Evolutionary conservation across 2,888 invertebrate species (phyloP).

Genomic region (Diaphora mendica): DNA sequence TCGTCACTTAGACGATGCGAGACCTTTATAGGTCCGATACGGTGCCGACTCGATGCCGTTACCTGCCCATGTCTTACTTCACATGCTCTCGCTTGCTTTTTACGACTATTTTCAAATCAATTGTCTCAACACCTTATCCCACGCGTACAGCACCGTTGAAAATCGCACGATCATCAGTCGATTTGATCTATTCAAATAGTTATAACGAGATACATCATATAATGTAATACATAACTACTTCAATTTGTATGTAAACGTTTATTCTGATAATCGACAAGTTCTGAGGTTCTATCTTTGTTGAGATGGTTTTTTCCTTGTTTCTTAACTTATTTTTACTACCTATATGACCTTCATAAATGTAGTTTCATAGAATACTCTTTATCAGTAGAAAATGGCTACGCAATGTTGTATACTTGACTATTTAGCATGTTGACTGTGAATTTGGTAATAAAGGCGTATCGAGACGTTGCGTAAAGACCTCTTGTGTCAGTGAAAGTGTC

Average conservation of each 20-base stretch:
- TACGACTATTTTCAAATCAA: conserved; percentile 58
- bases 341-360: neutral
- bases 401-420: conserved; percentile 26
- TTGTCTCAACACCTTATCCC: conserved; percentile 53
- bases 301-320: neutral
- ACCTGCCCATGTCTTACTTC: conserved; percentile 59
- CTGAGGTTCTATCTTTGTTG: neutral
- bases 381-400: conserved; percentile 23
- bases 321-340: neutral
- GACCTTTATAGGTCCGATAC: conserved; percentile 39
- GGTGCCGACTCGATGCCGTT: conserved; percentile 41
- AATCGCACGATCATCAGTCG: conserved; percentile 36
- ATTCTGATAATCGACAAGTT: neutral
- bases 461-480: conserved; percentile 60
- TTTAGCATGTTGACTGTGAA: conserved; percentile 47
- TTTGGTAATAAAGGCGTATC: conserved; percentile 59
- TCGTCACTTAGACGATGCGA: conserved; percentile 30
- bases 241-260: neutral
- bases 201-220: conserved; percentile 12
- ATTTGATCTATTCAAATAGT: conserved; percentile 33
- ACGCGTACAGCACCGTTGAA: conserved; percentile 50
- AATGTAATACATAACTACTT: neutral
- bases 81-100: conserved; percentile 62
- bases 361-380: conserved; percentile 9
- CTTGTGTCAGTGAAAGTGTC: conserved; percentile 63